A percentile compares a stretch with the other conserved stretches of the same genome.
phyloP scores from a whole-genome alignment of 2,113 vertebrate genomes.

The Gymnogyps californianus region DNA sequence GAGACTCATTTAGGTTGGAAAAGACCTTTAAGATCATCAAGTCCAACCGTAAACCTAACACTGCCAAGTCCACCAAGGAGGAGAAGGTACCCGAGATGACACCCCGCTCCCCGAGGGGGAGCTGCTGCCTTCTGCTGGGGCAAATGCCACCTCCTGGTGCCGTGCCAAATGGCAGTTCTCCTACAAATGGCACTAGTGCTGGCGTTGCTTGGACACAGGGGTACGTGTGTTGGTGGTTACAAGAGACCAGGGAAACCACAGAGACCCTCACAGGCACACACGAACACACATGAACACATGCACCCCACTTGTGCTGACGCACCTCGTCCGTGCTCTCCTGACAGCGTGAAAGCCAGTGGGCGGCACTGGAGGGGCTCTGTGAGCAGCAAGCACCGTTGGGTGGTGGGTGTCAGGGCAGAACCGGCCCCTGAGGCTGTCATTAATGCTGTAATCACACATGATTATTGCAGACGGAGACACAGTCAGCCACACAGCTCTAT shows the following conservation, averaged over 20 bases:
- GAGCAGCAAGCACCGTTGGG: accelerated
- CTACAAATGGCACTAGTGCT: neutral
- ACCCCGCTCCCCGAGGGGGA: accelerated
- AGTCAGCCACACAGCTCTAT: neutral
- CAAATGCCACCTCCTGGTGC: neutral
- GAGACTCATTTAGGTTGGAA: neutral
- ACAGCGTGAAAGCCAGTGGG: accelerated
- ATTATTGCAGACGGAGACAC: neutral
- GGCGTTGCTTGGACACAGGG: accelerated
- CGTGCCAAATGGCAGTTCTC: neutral
- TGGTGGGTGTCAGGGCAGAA: neutral
- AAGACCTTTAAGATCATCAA: neutral
- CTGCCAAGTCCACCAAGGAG: neutral
- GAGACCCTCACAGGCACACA: accelerated
- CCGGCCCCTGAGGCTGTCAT: accelerated
- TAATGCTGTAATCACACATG: neutral
- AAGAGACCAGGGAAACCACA: accelerated
- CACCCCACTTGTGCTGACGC: neutral
- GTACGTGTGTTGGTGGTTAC: neutral
- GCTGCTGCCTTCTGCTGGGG: neutral
- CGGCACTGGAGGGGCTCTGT: neutral
- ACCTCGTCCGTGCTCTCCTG: neutral
- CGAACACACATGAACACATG: accelerated
- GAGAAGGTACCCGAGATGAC: neutral
- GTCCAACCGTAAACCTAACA: neutral